Percentiles rank a stretch among this genome's conserved stretches.
Conservation (phyloP, 1,140 invertebrate genomes). For the Druon quercuslanigerum region DNA sequence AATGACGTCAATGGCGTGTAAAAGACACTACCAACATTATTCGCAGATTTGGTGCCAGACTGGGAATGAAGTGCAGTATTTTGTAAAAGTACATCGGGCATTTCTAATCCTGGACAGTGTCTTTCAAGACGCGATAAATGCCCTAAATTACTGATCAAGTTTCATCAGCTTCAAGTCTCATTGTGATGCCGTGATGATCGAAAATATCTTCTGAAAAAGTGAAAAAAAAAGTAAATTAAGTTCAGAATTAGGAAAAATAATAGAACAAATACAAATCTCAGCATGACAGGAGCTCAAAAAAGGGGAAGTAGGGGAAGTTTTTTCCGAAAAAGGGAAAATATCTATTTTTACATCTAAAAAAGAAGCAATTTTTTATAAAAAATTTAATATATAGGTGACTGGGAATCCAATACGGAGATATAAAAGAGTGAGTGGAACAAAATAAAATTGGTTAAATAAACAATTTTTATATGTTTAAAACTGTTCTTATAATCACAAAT, state of each 20-base stretch:
- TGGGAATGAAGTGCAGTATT: constrained; percentile 18
- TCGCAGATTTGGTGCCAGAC: neutral
- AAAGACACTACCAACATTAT: constrained; percentile 48
- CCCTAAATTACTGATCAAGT: constrained; percentile 3
- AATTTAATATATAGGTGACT: too few species aligned
- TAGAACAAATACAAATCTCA: neutral
- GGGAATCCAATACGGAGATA: neutral
- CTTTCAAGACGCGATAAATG: constrained; percentile 8
- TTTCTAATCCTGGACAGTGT: constrained; percentile 4
- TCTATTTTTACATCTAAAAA: too few species aligned
- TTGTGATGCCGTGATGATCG: neutral
- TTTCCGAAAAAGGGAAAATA: neutral
- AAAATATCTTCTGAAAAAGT: constrained; percentile 2
- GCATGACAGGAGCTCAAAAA: too few species aligned
- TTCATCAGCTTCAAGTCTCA: constrained; percentile 27
- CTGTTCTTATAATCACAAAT: too few species aligned
- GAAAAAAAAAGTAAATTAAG: too few species aligned
- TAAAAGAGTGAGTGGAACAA: too few species aligned
- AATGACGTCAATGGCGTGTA: constrained; percentile 67
- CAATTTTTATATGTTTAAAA: too few species aligned
- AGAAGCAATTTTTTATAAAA: too few species aligned
- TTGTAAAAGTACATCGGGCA: constrained; percentile 17
- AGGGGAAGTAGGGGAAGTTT: neutral
- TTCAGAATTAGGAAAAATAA: too few species aligned
- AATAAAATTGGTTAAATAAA: too few species aligned